Conservation (phyloP, 2,113 vertebrate species). For the Acinonyx jubatus region DNA sequence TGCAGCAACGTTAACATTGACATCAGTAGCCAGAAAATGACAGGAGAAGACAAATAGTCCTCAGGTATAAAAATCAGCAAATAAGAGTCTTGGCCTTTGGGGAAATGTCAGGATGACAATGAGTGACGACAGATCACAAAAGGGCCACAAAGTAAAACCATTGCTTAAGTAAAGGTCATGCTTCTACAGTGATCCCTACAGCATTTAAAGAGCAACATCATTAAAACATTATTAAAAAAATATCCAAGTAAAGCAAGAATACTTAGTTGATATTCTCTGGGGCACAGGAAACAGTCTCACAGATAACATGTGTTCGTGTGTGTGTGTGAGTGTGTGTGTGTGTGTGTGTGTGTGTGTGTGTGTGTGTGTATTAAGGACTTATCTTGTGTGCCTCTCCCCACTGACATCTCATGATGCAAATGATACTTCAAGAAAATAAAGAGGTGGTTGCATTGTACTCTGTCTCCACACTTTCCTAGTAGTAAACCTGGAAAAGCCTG, state of each 20-base stretch:
- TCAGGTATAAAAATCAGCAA: conserved; percentile 31
- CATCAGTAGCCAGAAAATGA: conserved; percentile 63
- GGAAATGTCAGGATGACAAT: conserved; percentile 46
- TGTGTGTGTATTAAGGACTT: neutral
- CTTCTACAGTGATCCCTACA: neutral
- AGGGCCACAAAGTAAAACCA: neutral
- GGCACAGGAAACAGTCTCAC: neutral
- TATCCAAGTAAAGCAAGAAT: neutral
- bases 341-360: neutral
- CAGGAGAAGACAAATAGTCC: conserved; percentile 54
- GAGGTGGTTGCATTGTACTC: neutral
- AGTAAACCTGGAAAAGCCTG: neutral
- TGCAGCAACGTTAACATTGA: conserved; percentile 67
- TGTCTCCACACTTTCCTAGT: neutral
- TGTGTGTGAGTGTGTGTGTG: neutral
- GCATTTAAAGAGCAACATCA: neutral
- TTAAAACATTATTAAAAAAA: neutral
- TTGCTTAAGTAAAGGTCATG: neutral
- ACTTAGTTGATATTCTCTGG: neutral
- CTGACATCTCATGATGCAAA: neutral
- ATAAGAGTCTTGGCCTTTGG: neutral
- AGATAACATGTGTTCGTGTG: neutral
- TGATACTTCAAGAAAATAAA: neutral
- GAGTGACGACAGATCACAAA: neutral
- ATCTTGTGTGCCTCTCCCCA: rapidly evolving